Evolutionary conservation across 2,888 invertebrate species (phyloP), one percentile per base, ranked within the genome.

Genomic region (Anthrax anthrax): DNA sequence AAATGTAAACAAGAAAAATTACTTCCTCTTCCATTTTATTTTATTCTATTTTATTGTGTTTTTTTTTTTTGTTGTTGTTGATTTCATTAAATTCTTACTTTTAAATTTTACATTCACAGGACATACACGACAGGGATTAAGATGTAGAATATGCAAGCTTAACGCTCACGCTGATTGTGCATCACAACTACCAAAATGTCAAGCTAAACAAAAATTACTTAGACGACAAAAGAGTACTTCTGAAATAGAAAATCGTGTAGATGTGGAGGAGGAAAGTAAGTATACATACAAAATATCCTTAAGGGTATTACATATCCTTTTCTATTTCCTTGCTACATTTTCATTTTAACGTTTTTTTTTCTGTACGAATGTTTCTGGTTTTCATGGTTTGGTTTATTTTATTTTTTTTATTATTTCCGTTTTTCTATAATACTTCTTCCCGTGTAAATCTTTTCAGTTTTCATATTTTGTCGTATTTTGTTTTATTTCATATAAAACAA

Each of bases 161-260:
- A 92, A 91, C 69, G 83, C 88, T 46, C 92, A 92, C 70, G 77
- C 83, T 39, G 90, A 91, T 66, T 92, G 92, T 70, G 80, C 86
- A 69, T 81, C 86, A 13, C 80, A 83, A 58, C 81, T 84, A 17
- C 80, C 80, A 50, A 82, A 81, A 62, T 92, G 91, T 63, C 88
- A 90, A 63, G 83, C 86, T 16, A 89, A 88, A 67, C 83, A 86
- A 19, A 75, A 84, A 45, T 75, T 92, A 46, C 72, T 92, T 50
- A 77, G 91, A 52, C 73, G 91, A 44, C 91, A 92, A 70, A 88
- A 89, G 68, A 90, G 88, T 57, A 87, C 89, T 44, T 88, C 89
- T 12, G 84, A 84, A 65, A 80, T 84, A 52, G 84, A 84, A 63
- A 80, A 82, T 34, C 75, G 81, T 56, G 72, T 80, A 42, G 81